These are phyloP conservation scores for Hydrozoanthus tunicans DNA, from an alignment of 64 coral and sea anemone species.

Conservation along the genomic window DNA sequence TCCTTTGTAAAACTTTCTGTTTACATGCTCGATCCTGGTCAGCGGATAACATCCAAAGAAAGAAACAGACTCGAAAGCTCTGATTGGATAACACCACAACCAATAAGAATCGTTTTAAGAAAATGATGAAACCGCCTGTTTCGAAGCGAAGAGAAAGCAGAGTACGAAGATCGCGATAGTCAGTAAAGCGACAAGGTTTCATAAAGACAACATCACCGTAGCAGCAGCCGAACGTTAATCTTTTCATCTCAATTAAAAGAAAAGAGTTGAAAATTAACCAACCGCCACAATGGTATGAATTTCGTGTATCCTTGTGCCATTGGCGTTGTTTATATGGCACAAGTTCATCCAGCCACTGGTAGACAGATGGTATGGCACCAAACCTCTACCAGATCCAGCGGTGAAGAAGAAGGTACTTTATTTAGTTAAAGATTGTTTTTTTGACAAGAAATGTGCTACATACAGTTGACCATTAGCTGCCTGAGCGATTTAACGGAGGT, in stretches of 20 bases:
- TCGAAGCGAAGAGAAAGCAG: not conserved
- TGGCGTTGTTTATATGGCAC: constrained; percentile 96
- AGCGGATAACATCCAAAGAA: constrained; percentile 14
- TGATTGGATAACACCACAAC: constrained; percentile 45
- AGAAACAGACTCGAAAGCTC: not conserved
- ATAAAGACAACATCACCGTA: not conserved
- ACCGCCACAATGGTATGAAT: constrained; percentile 89
- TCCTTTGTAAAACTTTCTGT: not conserved
- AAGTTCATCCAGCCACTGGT: constrained; percentile 96
- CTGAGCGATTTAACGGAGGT: not conserved
- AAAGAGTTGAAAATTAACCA: not conserved
- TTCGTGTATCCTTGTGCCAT: constrained; percentile 99
- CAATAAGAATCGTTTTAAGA: constrained; percentile 37
- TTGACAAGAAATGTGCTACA: not conserved
- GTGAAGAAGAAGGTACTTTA: constrained; percentile 33
- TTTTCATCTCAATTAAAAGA: not conserved
- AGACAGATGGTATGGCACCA: constrained; percentile 88
- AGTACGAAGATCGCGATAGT: not conserved
- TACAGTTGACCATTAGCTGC: not conserved
- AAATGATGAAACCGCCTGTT: constrained; percentile 10
- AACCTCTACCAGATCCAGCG: constrained; percentile 43
- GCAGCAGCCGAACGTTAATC: not conserved
- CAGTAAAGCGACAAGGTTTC: not conserved
- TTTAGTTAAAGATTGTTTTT: not conserved
- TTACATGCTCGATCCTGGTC: constrained; percentile 43